phyloP scores from a whole-genome alignment of 2,797 vertebrate species.

The Benthosema pterotum region DNA sequence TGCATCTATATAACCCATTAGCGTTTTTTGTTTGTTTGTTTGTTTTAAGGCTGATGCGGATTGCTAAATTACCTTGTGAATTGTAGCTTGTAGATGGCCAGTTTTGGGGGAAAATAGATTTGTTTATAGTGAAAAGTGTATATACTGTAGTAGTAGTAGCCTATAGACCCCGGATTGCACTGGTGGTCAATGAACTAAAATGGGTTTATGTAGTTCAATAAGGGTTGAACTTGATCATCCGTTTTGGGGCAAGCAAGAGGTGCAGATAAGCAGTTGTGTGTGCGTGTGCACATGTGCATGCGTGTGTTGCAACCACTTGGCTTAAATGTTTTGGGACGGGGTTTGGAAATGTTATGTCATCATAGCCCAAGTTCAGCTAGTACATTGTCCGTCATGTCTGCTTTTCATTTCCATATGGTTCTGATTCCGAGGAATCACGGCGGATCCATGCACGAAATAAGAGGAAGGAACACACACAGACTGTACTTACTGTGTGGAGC shows the following conservation, averaged over 20 bases:
- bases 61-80: too few species aligned
- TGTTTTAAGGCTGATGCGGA: too few species aligned
- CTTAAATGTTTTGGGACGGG: slow-evolving; percentile 55
- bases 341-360: slow-evolving; percentile 51
- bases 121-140: too few species aligned
- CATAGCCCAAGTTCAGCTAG: slow-evolving; percentile 38
- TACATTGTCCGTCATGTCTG: slow-evolving; percentile 36
- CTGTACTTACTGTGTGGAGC: not conserved
- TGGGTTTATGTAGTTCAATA: too few species aligned
- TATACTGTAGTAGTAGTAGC: too few species aligned
- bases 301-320: slow-evolving; percentile 28
- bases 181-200: too few species aligned
- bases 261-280: slow-evolving; percentile 8
- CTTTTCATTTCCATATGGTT: slow-evolving; percentile 66
- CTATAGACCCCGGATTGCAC: too few species aligned
- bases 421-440: slow-evolving; percentile 62
- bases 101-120: too few species aligned
- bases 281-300: too few species aligned
- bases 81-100: too few species aligned
- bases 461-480: slow-evolving; percentile 31
- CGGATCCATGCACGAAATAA: slow-evolving; percentile 24
- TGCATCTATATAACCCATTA: too few species aligned
- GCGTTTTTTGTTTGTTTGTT: too few species aligned
- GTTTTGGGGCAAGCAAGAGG: slow-evolving; percentile 48
- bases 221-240: slow-evolving; percentile 22